Evolutionary conservation across 2,888 invertebrate species (phyloP).

Genomic region (Eugnorisma glareosa): DNA sequence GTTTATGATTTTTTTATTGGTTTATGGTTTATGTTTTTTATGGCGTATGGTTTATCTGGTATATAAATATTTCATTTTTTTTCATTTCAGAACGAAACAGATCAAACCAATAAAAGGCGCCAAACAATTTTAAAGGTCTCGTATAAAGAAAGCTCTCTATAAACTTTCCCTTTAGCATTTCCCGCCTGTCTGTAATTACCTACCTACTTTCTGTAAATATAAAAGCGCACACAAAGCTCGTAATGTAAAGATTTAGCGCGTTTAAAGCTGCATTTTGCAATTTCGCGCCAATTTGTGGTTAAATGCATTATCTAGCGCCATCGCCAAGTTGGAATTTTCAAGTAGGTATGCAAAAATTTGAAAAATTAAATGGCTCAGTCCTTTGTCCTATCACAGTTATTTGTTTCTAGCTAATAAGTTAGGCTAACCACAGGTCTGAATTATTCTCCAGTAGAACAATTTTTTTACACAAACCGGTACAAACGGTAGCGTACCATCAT

Average conservation of each 20-base stretch:
- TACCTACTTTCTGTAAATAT: slow-evolving; percentile 52
- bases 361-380: slow-evolving; percentile 17
- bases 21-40: no score
- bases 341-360: slow-evolving; percentile 11
- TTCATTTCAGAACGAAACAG: no score
- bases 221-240: slow-evolving; percentile 46
- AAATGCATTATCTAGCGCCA: slow-evolving; percentile 45
- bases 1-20: no score
- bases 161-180: slow-evolving; percentile 24
- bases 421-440: neutral
- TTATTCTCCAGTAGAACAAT: neutral
- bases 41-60: no score
- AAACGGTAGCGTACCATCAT: neutral
- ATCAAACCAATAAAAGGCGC: neutral
- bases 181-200: slow-evolving; percentile 45
- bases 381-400: neutral
- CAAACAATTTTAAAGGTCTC: slow-evolving; percentile 4
- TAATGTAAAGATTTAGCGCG: slow-evolving; percentile 38
- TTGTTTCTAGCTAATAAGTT: neutral
- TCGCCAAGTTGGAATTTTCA: slow-evolving; percentile 42
- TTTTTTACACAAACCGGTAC: neutral
- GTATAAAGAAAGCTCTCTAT: neutral
- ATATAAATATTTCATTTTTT: no score
- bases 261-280: slow-evolving; percentile 43
- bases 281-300: slow-evolving; percentile 40